These are phyloP conservation scores for Meleagris gallopavo DNA, from an alignment of 2,113 vertebrate genomes.

Conservation along the genomic window DNA sequence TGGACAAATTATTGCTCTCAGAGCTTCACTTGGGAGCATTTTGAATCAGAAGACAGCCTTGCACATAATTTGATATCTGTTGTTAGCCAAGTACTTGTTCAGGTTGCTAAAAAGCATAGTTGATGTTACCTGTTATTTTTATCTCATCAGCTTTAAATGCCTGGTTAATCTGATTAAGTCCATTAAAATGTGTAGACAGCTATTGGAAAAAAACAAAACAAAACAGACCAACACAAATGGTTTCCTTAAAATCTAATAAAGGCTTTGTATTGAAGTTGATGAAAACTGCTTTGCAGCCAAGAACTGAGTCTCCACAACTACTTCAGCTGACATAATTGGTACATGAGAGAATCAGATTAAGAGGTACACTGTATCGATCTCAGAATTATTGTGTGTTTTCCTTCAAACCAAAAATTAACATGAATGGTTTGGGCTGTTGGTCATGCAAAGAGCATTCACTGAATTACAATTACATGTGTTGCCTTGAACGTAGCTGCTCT, in stretches of 20 bases:
- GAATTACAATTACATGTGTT: not conserved
- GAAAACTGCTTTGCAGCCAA: not conserved
- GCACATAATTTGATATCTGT: not conserved
- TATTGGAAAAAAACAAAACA: not conserved
- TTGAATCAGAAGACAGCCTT: not conserved
- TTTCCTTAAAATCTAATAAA: not conserved
- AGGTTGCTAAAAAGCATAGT: not conserved
- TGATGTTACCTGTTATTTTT: not conserved
- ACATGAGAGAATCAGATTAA: not conserved
- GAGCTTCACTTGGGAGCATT: not conserved
- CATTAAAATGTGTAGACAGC: not conserved
- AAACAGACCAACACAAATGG: not conserved
- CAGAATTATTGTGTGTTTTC: not conserved
- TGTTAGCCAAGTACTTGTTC: not conserved
- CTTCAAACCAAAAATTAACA: not conserved
- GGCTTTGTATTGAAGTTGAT: not conserved
- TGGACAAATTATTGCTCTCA: not conserved
- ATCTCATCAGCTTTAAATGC: not conserved
- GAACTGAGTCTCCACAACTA: not conserved
- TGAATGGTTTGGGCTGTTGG: not conserved
- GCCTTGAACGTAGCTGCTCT: not conserved
- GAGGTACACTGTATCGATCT: not conserved
- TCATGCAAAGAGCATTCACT: not conserved
- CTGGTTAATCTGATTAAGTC: not conserved
- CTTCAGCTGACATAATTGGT: not conserved